Evolutionary conservation across 2,888 invertebrate genomes (phyloP).

Genomic region (Meiosimyza platycephala): DNA sequence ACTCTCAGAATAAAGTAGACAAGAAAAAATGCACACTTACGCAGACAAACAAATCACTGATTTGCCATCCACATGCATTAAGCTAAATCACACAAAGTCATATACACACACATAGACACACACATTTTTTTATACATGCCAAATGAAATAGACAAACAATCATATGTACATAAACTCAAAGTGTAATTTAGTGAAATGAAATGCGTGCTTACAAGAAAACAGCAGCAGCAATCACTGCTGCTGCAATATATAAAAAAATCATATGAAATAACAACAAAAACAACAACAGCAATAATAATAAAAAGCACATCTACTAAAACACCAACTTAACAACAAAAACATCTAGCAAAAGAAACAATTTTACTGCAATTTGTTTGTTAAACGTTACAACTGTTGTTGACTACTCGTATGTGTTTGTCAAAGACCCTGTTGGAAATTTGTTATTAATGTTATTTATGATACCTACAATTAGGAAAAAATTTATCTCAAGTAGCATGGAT

Average conservation of each 20-base stretch:
- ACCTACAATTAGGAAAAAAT: too few species aligned
- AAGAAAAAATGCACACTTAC: too few species aligned
- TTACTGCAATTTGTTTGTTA: slow-evolving; percentile 14
- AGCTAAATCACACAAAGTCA: not conserved
- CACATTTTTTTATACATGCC: not conserved
- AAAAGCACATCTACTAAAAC: slow-evolving; percentile 8
- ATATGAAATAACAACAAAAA: slow-evolving; percentile 7
- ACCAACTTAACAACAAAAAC: slow-evolving; percentile 9
- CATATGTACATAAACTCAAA: not conserved
- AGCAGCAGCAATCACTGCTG: slow-evolving; percentile 7
- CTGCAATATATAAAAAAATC: not conserved
- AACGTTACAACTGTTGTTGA: slow-evolving; percentile 1
- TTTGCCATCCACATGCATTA: not conserved
- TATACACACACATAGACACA: not conserved
- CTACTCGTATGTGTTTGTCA: slow-evolving; percentile 3
- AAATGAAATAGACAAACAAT: not conserved
- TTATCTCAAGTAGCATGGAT: too few species aligned
- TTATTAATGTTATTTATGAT: not conserved
- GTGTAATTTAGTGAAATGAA: slow-evolving; percentile 30
- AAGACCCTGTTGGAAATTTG: not conserved
- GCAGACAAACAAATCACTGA: too few species aligned
- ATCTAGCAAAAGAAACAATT: not conserved
- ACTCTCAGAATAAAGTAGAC: too few species aligned
- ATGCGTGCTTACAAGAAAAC: slow-evolving; percentile 27
- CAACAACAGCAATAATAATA: not conserved